These are phyloP conservation scores for Platanista minor DNA, from an alignment of 2,113 vertebrate genomes.

Conservation along the genomic window DNA sequence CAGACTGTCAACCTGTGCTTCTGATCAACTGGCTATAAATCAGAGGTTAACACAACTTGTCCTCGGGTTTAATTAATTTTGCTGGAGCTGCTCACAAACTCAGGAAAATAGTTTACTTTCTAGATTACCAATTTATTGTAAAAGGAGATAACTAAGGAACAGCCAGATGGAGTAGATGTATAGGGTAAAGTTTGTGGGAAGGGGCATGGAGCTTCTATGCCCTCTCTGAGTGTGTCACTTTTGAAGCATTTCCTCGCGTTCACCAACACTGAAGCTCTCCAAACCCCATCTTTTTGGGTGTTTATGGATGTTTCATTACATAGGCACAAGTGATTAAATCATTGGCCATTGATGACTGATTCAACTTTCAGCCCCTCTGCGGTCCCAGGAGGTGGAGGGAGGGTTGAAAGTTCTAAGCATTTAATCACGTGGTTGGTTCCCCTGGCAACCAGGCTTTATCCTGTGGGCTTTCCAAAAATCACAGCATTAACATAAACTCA, in stretches of 20 bases:
- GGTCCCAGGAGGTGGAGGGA: too few species aligned
- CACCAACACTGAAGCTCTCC: not conserved
- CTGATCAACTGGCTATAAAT: not conserved
- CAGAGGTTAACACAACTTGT: not conserved
- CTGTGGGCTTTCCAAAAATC: too few species aligned
- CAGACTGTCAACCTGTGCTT: not conserved
- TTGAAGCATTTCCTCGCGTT: not conserved
- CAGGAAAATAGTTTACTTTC: not conserved
- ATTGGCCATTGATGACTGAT: too few species aligned
- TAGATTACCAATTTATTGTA: not conserved
- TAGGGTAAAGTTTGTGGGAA: not conserved
- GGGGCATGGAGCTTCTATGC: not conserved
- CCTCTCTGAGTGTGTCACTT: accelerated
- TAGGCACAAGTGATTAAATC: too few species aligned
- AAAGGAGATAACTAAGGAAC: not conserved
- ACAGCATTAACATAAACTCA: too few species aligned
- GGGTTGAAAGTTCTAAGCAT: too few species aligned
- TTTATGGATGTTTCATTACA: not conserved
- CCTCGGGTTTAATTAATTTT: not conserved
- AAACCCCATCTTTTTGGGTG: not conserved
- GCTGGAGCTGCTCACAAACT: not conserved
- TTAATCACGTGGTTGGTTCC: too few species aligned
- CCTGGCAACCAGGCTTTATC: too few species aligned
- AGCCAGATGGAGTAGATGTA: not conserved
- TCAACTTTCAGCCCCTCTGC: too few species aligned